phyloP scores from a whole-genome alignment of 2,113 vertebrate species.

The Clarias macrocephalus region DNA sequence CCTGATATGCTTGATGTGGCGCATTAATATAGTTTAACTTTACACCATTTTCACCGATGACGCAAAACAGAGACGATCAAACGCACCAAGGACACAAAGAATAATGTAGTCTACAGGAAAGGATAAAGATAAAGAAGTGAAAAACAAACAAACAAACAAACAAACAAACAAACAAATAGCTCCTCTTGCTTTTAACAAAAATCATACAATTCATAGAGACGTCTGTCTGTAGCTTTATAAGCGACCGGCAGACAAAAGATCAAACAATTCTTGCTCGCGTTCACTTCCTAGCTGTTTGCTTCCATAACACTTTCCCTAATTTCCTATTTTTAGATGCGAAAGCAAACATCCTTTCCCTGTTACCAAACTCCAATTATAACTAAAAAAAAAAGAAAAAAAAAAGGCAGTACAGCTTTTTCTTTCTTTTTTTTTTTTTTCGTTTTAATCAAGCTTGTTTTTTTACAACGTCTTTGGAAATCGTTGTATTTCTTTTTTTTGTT shows the following conservation, averaged over 20 bases:
- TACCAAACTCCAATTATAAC: constrained; percentile 75
- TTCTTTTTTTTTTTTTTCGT: constrained; percentile 53
- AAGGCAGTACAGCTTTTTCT: constrained; percentile 58
- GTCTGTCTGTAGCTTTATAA: constrained; percentile 65
- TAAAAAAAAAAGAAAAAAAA: constrained; percentile 74
- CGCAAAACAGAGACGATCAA: constrained; percentile 69
- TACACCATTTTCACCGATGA: constrained; percentile 48
- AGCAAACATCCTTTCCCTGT: constrained; percentile 64
- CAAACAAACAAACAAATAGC: constrained; percentile 61
- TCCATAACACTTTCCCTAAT: constrained; percentile 71
- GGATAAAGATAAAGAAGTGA: constrained; percentile 63
- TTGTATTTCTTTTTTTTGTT: neutral
- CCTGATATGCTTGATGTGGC: constrained; percentile 56
- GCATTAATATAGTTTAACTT: constrained; percentile 62
- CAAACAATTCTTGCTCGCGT: constrained; percentile 60
- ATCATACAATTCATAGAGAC: constrained; percentile 66
- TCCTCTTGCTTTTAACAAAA: constrained; percentile 67
- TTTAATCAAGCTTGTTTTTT: constrained; percentile 46
- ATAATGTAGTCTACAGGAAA: constrained; percentile 68
- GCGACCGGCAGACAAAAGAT: constrained; percentile 54
- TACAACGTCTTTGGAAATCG: constrained; percentile 35
- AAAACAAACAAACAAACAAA: constrained; percentile 67
- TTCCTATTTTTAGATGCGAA: constrained; percentile 75
- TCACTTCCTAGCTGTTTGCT: constrained; percentile 67
- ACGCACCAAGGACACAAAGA: constrained; percentile 61